Evolutionary conservation across 2,797 vertebrate species (phyloP).

Genomic region (Garrulus glandarius): DNA sequence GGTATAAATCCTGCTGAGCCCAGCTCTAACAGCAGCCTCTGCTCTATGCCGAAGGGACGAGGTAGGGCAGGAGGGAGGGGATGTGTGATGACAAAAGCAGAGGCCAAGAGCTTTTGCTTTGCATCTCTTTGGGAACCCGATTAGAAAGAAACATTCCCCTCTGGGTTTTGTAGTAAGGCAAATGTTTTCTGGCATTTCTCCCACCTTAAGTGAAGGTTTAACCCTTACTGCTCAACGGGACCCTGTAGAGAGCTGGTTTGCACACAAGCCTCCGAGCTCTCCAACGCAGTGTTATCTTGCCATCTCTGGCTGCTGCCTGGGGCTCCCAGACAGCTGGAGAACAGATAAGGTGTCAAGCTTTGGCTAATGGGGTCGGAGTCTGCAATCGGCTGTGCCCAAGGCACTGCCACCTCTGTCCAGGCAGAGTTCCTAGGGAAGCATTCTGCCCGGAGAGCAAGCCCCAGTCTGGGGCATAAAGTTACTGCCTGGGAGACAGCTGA

Average conservation of each 20-base stretch:
- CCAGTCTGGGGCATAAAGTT: background rate
- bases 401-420: background rate
- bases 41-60: background rate
- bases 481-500: background rate
- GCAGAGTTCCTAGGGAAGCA: background rate
- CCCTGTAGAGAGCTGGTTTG: background rate
- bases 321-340: background rate
- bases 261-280: background rate
- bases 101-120: conserved; percentile 30
- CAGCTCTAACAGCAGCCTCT: conserved; percentile 34
- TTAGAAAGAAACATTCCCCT: conserved; percentile 18
- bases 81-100: background rate
- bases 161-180: background rate
- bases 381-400: background rate
- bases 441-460: background rate
- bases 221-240: background rate
- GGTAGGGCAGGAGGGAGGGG: background rate
- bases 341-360: background rate
- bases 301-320: background rate
- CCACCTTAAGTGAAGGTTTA: background rate
- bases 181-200: conserved; percentile 26
- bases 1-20: background rate
- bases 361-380: background rate
- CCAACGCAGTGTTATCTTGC: background rate
- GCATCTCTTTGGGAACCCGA: conserved; percentile 49